Percentiles rank a stretch among this genome's conserved stretches.
Evolutionary conservation across 2,888 invertebrate species (phyloP).

Genomic region (Monoplex corrugatus): DNA sequence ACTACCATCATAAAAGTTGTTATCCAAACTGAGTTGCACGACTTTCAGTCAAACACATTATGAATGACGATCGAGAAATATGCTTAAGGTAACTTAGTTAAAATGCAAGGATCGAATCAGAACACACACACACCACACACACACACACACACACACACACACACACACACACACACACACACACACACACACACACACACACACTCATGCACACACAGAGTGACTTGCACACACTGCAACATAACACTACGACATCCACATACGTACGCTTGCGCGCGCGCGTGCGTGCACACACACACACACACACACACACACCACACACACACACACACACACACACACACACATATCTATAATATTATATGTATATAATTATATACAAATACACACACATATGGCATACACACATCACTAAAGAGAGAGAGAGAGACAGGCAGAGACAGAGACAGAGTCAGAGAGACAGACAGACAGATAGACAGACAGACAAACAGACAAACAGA

Average conservation of each 20-base stretch:
- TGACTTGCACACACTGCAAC: not conserved
- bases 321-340: constrained; percentile 6
- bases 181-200: constrained; percentile 12
- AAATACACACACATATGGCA: constrained; percentile 19
- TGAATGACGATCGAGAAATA: too few relatives aligned
- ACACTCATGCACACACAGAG: not conserved
- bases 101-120: too few relatives aligned
- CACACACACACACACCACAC: constrained; percentile 1
- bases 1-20: not conserved
- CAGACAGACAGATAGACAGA: not conserved
- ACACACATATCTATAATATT: not conserved
- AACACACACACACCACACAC: not conserved
- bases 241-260: not conserved
- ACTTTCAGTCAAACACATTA: too few relatives aligned
- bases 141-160: constrained; percentile 12
- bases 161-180: constrained; percentile 27
- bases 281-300: not conserved
- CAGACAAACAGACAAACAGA: not conserved
- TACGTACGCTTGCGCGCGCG: not conserved
- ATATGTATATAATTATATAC: not conserved
- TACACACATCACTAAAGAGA: not conserved
- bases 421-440: not conserved
- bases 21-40: too few relatives aligned
- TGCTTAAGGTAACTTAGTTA: too few relatives aligned
- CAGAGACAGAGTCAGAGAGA: not conserved